Percentiles rank a stretch among this genome's conserved stretches.
phyloP scores from a whole-genome alignment of 2,888 invertebrate genomes.

The Ariolimax columbianus region DNA sequence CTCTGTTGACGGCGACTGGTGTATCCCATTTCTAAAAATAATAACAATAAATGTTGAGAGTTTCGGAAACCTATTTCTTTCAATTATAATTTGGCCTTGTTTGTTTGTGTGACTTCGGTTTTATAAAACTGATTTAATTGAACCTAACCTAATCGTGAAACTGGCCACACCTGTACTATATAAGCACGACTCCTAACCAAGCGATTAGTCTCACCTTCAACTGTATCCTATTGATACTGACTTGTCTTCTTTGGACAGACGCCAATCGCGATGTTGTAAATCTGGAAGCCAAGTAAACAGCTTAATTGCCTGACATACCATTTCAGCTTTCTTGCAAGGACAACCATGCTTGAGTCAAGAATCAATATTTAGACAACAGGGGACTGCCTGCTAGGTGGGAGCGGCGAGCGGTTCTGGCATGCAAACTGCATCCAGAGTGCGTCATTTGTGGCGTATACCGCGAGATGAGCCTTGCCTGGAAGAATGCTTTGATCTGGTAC shows the following conservation, averaged over 20 bases:
- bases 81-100: too few species aligned
- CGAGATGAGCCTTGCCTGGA: neutral
- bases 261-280: neutral
- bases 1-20: too few species aligned
- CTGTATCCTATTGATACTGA: neutral
- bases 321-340: neutral
- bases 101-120: too few species aligned
- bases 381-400: neutral
- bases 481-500: neutral
- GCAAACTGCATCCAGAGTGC: neutral
- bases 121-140: too few species aligned
- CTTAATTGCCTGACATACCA: neutral
- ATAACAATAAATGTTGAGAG: too few species aligned
- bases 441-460: neutral
- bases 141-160: too few species aligned
- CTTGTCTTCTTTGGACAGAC: neutral
- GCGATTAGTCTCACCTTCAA: neutral
- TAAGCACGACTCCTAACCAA: too few species aligned
- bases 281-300: neutral
- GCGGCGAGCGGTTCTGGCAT: neutral
- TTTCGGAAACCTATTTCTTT: too few species aligned
- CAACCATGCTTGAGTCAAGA: neutral
- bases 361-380: constrained; percentile 23
- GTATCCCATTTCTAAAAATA: too few species aligned
- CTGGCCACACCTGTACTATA: too few species aligned